Percentiles rank a stretch among this genome's conserved stretches.
phyloP scores from a whole-genome alignment of 1,140 invertebrate genomes.

The Mamestra configurata region DNA sequence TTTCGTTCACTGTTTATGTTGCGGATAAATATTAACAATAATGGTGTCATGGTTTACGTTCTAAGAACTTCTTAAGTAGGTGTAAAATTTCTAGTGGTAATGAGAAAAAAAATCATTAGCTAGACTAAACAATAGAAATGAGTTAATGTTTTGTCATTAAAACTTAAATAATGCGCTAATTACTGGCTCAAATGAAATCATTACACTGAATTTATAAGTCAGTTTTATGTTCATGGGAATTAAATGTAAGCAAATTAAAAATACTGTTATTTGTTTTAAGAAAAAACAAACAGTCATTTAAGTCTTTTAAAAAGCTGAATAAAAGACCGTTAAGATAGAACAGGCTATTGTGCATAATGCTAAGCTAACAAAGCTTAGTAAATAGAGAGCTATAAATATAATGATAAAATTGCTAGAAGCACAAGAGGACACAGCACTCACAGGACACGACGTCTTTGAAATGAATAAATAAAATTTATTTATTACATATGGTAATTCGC shows the following conservation, averaged over 20 bases:
- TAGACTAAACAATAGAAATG: constrained; percentile 34
- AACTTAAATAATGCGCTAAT: constrained; percentile 12
- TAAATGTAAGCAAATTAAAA: constrained; percentile 13
- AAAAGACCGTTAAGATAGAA: neutral
- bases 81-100: constrained; percentile 16
- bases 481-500: constrained; percentile 44
- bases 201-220: neutral
- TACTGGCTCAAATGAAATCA: neutral
- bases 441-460: neutral
- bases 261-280: neutral
- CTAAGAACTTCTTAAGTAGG: constrained; percentile 37
- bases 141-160: constrained; percentile 2
- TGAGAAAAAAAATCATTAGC: constrained; percentile 40
- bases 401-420: neutral
- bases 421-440: neutral
- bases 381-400: neutral
- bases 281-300: neutral
- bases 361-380: neutral
- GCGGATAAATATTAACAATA: constrained; percentile 29
- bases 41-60: constrained; percentile 44
- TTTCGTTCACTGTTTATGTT: constrained; percentile 40
- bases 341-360: neutral
- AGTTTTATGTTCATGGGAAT: constrained; percentile 38
- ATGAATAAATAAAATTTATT: constrained; percentile 36
- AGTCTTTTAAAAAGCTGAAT: neutral